Base-by-base conservation (phyloP, 1,140 invertebrate species). In the Aphelinus certus region DNA sequence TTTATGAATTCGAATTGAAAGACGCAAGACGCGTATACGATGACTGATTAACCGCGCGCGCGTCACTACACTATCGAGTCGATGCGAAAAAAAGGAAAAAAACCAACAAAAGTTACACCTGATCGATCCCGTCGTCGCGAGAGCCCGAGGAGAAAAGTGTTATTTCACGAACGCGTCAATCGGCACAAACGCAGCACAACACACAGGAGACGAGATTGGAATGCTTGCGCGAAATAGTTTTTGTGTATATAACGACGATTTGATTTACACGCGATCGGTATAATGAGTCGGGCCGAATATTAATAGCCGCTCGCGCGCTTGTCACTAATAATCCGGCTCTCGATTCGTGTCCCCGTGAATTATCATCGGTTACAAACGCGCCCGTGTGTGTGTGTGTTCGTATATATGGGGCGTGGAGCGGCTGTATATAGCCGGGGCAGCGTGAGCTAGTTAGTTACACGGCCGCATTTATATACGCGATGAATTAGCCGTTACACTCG, bases 401-500 rank as follows among this genome's bases (percentile, higher is more conserved):
- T 61, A 61, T 45, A 60, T 26, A 62, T n/a, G 46, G 3, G 55
- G 53, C 55, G 67, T 48, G n/a, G 63, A 78, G 73, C 76, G 26
- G 26, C 26, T 26, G 26, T 26, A 26, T 26, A 26, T 0, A 26
- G 26, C 26, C 26, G 26, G 26, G 26, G 63, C 66, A 76, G 76
- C 55, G 74, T 78, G 47, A 71, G 73, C 74, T 75, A 78, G 75
- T 75, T 76, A 79, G 72, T 76, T 76, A 75, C 57, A 70, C 51
- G 46, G 62, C 70, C 49, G 66, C 68, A 65, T 61, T 68, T 77
- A 77, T 78, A 79, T 77, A 67, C 63, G 73, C 77, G 73, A 79
- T 77, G 78, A 80, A 81, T 81, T 80, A 79, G 78, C 72, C 61
- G 67, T 75, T 66, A 66, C 66, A 74, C 64, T 75, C 58, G 71